Evolutionary conservation across 2,797 vertebrate species (phyloP).

Genomic region (Crypturellus tataupa): DNA sequence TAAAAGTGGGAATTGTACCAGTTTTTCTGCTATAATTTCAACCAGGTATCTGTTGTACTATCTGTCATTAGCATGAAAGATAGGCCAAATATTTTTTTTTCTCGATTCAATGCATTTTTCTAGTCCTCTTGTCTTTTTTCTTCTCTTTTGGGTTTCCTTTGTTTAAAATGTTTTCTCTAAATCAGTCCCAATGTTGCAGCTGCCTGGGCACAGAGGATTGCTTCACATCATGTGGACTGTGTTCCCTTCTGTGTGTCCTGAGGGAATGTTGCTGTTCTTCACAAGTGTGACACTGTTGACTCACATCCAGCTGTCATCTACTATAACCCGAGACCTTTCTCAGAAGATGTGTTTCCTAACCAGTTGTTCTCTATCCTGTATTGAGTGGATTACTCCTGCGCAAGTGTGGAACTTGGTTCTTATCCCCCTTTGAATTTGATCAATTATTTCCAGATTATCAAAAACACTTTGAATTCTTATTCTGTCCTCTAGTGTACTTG

Average conservation of each 20-base stretch:
- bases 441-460: neutral
- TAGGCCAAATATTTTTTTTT: neutral
- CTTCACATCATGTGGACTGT: neutral
- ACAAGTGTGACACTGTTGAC: neutral
- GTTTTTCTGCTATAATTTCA: neutral
- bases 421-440: neutral
- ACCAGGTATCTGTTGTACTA: neutral
- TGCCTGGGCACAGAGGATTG: neutral
- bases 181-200: neutral
- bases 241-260: neutral
- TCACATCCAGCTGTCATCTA: slow-evolving; percentile 26
- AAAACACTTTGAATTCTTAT: neutral
- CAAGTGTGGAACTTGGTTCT: neutral
- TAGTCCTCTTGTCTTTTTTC: neutral
- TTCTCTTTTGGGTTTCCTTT: neutral
- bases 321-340: neutral
- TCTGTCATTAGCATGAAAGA: neutral
- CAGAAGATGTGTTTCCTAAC: neutral
- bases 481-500: neutral
- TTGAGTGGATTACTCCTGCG: neutral
- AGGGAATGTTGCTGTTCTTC: neutral
- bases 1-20: neutral
- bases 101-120: neutral
- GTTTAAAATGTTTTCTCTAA: slow-evolving; percentile 13
- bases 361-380: slow-evolving; percentile 4